A percentile compares a stretch with the other conserved stretches of the same genome.
Evolutionary conservation across 2,888 invertebrate genomes (phyloP).

Genomic region (Scaptomyza polygonia): DNA sequence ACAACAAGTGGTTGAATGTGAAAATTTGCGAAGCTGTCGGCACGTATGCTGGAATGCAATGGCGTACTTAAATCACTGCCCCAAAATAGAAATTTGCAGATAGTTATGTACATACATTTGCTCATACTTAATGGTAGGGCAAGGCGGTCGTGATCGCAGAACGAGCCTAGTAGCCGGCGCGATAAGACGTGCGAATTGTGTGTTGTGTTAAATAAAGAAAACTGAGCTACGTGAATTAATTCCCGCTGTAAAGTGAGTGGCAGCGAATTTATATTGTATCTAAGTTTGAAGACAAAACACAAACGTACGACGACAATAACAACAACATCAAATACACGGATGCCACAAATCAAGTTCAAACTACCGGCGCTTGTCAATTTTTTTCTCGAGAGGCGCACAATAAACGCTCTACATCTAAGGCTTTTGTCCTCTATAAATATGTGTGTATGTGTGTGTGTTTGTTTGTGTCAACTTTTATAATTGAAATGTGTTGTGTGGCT

Average conservation of each 20-base stretch:
- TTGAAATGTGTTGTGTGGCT: conserved; percentile 42
- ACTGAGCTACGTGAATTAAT: conserved; percentile 53
- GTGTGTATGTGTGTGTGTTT: conserved; percentile 3
- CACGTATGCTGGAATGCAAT: background rate
- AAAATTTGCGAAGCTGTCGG: background rate
- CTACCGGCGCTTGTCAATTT: conserved; percentile 51
- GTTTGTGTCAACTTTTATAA: conserved; percentile 47
- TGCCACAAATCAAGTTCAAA: conserved; percentile 72
- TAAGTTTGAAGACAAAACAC: conserved; percentile 31
- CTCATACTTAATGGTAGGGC: conserved; percentile 12
- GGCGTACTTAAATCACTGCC: background rate
- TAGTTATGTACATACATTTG: too few relatives aligned
- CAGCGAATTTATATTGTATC: conserved; percentile 55
- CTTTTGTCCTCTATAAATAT: conserved; percentile 61
- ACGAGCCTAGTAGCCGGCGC: conserved; percentile 42
- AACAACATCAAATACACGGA: conserved; percentile 37
- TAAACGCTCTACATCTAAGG: conserved; percentile 11
- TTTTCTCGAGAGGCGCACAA: conserved; percentile 19
- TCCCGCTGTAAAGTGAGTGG: conserved; percentile 65
- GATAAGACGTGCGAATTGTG: conserved; percentile 51
- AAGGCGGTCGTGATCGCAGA: conserved; percentile 31
- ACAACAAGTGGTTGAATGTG: background rate
- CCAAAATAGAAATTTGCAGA: too few relatives aligned
- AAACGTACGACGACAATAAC: conserved; percentile 13
- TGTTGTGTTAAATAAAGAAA: conserved; percentile 6